Base-by-base conservation (phyloP, 2,888 invertebrate genomes). In the Liopterus haemorrhoidalis region DNA sequence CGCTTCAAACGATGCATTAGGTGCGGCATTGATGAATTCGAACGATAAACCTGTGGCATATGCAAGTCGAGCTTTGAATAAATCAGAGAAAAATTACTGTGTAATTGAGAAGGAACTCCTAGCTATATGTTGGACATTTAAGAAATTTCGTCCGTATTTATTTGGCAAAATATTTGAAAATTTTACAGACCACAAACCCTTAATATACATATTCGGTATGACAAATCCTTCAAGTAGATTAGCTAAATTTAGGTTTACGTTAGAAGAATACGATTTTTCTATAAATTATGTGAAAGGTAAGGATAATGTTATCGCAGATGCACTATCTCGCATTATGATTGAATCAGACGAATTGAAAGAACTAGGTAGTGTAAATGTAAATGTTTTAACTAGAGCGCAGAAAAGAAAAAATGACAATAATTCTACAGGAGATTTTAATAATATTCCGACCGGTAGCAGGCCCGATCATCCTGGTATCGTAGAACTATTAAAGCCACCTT, bases 31-130 rank as follows among this genome's bases (percentile, higher is more conserved):
- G n/a, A n/a, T n/a, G n/a, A n/a, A n/a, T n/a, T n/a, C n/a, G n/a
- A n/a, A n/a, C n/a, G n/a, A n/a, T n/a, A n/a, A n/a, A n/a, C 50
- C 49, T n/a, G n/a, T 38, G 2, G 2, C 11, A 5, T 54, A 43
- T 33, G 49, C 46, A 8, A 52, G 52, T n/a, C 48, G 39, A 49
- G 11, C 48, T 1, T 55, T 55, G 32, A 53, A 50, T 9, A 52
- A 48, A 35, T 49, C 49, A 4, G 54, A 51, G 44, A 43, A 15
- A 2, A 53, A 55, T 14, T 54, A 54, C 38, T 40, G 48, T 2
- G 51, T 44, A 6, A 52, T 51, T 3, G 52, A 56, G 22, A 51
- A 56, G 11, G 55, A 54, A 30, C 11, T 53, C 2, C 11, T 48
- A 5, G 52, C 54, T n/a, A n/a, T n/a, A n/a, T n/a, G n/a, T n/a